Conservation (phyloP, 2,797 vertebrate genomes). For the Tapera naevia region DNA sequence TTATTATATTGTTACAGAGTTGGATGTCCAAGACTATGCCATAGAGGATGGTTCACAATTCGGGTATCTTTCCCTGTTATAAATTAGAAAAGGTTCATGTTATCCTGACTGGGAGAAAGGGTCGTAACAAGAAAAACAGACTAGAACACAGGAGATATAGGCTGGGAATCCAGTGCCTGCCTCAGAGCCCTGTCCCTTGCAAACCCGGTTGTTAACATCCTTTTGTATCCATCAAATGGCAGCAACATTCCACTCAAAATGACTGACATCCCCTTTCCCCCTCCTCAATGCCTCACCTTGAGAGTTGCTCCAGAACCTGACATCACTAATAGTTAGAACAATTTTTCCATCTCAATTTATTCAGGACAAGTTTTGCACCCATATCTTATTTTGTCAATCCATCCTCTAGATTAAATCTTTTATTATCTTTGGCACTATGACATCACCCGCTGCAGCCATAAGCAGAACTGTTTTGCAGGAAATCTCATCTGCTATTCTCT, state of each 20-base stretch:
- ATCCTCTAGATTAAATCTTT: not conserved
- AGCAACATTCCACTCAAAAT: not conserved
- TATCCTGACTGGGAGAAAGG: not conserved
- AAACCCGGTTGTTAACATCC: not conserved
- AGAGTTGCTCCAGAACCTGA: not conserved
- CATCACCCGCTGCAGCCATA: not conserved
- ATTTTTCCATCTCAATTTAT: not conserved
- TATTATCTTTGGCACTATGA: not conserved
- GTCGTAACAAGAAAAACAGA: not conserved
- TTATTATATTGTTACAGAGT: not conserved
- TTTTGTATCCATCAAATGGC: not conserved
- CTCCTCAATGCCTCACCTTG: not conserved
- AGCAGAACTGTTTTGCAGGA: not conserved
- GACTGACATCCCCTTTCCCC: not conserved
- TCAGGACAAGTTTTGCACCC: not conserved
- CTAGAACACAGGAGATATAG: not conserved
- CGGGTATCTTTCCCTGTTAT: not conserved
- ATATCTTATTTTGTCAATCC: not conserved
- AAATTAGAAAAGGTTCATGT: not conserved
- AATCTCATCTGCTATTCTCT: not conserved
- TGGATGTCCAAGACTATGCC: not conserved
- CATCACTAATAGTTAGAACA: not conserved
- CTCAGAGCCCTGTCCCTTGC: not conserved
- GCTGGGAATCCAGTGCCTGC: not conserved
- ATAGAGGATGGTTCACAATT: not conserved